Conservation (phyloP, 2,888 invertebrate species). For the Platycheirus albimanus region DNA sequence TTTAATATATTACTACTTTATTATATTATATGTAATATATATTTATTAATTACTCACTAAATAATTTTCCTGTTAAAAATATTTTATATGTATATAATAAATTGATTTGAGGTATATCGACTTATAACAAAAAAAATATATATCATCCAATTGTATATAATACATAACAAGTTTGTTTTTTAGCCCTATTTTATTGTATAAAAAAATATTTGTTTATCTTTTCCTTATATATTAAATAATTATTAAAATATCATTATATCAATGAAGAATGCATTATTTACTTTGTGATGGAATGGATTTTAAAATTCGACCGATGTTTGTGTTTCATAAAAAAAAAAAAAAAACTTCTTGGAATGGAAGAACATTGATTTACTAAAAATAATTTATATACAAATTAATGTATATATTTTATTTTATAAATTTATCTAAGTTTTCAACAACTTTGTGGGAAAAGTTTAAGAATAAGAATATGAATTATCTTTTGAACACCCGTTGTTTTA, state of each 20-base stretch:
- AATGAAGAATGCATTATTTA: slow-evolving; percentile 46
- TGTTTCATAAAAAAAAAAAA: slow-evolving; percentile 35
- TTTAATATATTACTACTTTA: slow-evolving; percentile 13
- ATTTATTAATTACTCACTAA: slow-evolving; percentile 29
- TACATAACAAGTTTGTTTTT: slow-evolving; percentile 55
- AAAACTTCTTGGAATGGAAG: slow-evolving; percentile 17
- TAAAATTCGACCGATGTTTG: slow-evolving; percentile 54
- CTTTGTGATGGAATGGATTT: slow-evolving; percentile 60
- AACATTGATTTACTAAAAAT: slow-evolving; percentile 1
- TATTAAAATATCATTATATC: slow-evolving; percentile 50
- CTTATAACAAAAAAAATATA: slow-evolving; percentile 50
- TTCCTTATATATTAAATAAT: slow-evolving; percentile 40
- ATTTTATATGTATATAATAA: slow-evolving; percentile 57
- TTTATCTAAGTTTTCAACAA: too few relatives aligned
- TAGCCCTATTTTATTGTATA: slow-evolving; percentile 50
- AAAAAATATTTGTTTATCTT: slow-evolving; percentile 30
- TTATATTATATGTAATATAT: slow-evolving; percentile 29
- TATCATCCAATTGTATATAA: slow-evolving; percentile 53
- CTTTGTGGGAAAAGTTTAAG: too few relatives aligned
- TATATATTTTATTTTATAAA: too few relatives aligned
- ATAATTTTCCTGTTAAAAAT: slow-evolving; percentile 61
- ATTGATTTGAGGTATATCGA: slow-evolving; percentile 72
- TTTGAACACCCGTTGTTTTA: too few relatives aligned
- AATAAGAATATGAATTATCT: too few relatives aligned
- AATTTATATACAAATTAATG: too few relatives aligned